These are phyloP conservation scores for Coptodon rendalli DNA, from an alignment of 2,113 vertebrate species.

Conservation along the genomic window DNA sequence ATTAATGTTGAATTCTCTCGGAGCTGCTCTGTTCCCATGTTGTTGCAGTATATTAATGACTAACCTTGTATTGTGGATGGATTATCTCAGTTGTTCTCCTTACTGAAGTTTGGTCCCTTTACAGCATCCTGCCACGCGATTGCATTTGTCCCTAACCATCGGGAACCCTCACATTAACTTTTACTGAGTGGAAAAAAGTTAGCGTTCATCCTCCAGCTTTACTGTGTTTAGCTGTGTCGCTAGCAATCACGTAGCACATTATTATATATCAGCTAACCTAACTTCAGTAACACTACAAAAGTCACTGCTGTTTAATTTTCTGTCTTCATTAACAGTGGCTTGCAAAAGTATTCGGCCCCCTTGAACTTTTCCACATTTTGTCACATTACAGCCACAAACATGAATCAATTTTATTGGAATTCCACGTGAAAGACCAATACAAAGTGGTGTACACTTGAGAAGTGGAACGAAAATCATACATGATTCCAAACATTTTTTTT, in stretches of 20 bases:
- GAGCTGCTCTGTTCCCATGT: not conserved
- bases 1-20: not conserved
- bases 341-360: too few relatives aligned
- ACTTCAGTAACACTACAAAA: not conserved
- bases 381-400: too few relatives aligned
- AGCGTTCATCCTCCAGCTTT: not conserved
- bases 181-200: not conserved
- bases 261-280: not conserved
- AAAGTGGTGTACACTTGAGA: too few relatives aligned
- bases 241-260: not conserved
- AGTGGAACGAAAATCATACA: too few relatives aligned
- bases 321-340: too few relatives aligned
- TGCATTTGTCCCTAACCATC: not conserved
- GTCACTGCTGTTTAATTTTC: too few relatives aligned
- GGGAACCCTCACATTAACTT: not conserved
- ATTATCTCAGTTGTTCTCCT: not conserved
- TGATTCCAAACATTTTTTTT: too few relatives aligned
- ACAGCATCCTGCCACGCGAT: not conserved
- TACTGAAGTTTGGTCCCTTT: not conserved
- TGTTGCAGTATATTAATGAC: not conserved
- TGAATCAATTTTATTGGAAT: too few relatives aligned
- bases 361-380: too few relatives aligned
- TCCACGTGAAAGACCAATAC: too few relatives aligned
- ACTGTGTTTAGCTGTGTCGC: fast-evolving
- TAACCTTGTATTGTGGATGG: not conserved